Evolutionary conservation across 2,113 vertebrate species (phyloP).

Genomic region (Cepphus grylle): DNA sequence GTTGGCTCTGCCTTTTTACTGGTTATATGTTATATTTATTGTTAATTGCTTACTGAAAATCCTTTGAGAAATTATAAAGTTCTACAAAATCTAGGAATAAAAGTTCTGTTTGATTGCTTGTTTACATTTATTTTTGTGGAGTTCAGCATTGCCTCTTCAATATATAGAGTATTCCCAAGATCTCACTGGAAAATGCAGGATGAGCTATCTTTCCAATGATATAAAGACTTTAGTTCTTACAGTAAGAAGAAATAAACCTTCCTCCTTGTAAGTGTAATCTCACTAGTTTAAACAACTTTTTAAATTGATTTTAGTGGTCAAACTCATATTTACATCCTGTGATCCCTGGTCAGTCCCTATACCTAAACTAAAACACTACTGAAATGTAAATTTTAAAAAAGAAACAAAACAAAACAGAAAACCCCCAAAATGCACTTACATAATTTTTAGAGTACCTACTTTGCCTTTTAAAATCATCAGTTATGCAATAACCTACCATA

Average conservation of each 20-base stretch:
- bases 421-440: rapidly evolving
- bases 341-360: neutral
- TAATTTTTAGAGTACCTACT: neutral
- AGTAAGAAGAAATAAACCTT: neutral
- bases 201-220: neutral
- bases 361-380: neutral
- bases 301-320: neutral
- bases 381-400: neutral
- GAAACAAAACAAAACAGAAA: neutral
- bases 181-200: neutral
- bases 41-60: neutral
- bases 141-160: neutral
- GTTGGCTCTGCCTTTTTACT: neutral
- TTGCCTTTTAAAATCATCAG: neutral
- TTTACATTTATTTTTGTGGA: neutral
- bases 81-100: neutral
- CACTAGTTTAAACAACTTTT: neutral
- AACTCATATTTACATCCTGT: neutral
- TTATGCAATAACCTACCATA: neutral
- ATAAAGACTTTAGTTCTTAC: neutral
- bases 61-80: neutral
- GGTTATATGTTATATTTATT: neutral
- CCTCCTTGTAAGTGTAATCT: neutral
- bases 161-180: neutral
- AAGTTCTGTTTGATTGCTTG: neutral